Base-by-base conservation (phyloP, 1,140 invertebrate genomes). In the Dendrolimus punctatus region DNA sequence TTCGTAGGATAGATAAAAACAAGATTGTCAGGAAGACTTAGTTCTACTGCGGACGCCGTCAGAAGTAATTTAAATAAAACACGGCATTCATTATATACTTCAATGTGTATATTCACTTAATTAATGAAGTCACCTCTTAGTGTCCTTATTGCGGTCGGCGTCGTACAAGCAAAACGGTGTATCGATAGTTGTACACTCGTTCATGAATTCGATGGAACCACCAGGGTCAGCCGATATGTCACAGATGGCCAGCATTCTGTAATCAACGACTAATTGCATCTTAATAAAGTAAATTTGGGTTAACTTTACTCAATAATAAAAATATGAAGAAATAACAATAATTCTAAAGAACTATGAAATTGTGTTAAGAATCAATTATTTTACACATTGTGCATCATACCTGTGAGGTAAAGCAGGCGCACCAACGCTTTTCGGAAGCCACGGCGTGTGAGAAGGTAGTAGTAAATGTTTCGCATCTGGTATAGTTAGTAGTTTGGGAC, bases 181-280 rank as follows among this genome's bases (percentile, higher is more conserved):
- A 73, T 99, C 98, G 50, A 99, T 99, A 0, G 98, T 99, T 0
- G 99, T 99, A 71, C 98, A 99, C 75, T 99, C 98, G 70, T 98
- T 98, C 98, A 99, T 99, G 73, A 99, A 99, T 87, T 99, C 98
- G 55, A 99, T 99, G 23, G 97, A 99, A 46, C 98, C 98, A 8
- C 98, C 98, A 0, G 98, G 98, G 88, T 99, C 99, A 3, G 98
- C 98, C 4, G 96, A 98, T 68, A 99, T 99, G 79, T 99, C 98
- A 81, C 98, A 99, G 71, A 99, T 98, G 5, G 92, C 95, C 55
- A 96, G 80, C 92, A 95, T 94, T 64, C 94, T 89, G 60, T 47
- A 66, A 50, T 41, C 4, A 39, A 5, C 36, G 23, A 38, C 5
- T 6, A 41, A 46, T 6, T 1, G 8, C 5, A 8, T 37, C n/a